These are phyloP conservation scores for Monopis laevigella DNA, from an alignment of 2,888 invertebrate genomes.

Conservation along the genomic window DNA sequence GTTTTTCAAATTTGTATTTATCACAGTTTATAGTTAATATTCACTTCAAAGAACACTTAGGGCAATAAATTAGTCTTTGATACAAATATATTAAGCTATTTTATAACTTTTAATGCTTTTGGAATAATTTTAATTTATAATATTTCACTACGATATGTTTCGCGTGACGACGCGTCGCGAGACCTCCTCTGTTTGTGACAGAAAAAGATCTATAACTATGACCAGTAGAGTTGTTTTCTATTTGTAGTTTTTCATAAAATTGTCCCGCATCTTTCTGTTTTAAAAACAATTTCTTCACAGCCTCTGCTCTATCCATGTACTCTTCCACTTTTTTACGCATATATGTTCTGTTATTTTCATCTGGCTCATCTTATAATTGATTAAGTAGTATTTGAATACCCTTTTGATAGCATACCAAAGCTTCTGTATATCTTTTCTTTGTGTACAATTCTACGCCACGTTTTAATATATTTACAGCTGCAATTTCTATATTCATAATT, in stretches of 20 bases:
- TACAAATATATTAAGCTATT: no score
- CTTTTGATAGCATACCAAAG: constrained; percentile 81
- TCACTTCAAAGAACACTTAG: no score
- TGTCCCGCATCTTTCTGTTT: constrained; percentile 75
- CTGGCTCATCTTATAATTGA: constrained; percentile 63
- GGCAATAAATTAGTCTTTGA: no score
- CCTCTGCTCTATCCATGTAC: constrained; percentile 85
- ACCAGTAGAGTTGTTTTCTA: constrained; percentile 79
- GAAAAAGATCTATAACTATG: constrained; percentile 83
- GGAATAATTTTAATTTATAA: no score
- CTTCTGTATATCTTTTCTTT: constrained; percentile 74
- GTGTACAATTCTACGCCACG: constrained; percentile 78
- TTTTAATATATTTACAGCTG: constrained; percentile 73
- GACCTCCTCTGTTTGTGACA: no score
- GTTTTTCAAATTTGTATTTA: no score
- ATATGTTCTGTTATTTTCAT: constrained; percentile 63
- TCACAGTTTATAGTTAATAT: no score
- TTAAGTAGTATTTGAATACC: constrained; percentile 78
- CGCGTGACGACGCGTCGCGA: no score
- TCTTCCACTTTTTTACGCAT: constrained; percentile 73
- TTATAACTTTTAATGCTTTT: no score
- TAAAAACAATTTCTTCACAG: constrained; percentile 75
- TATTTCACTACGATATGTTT: no score
- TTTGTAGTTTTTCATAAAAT: constrained; percentile 78
- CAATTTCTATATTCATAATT: constrained; percentile 66